Conservation (phyloP, 2,797 vertebrate species). For the Aphelocoma californica region DNA sequence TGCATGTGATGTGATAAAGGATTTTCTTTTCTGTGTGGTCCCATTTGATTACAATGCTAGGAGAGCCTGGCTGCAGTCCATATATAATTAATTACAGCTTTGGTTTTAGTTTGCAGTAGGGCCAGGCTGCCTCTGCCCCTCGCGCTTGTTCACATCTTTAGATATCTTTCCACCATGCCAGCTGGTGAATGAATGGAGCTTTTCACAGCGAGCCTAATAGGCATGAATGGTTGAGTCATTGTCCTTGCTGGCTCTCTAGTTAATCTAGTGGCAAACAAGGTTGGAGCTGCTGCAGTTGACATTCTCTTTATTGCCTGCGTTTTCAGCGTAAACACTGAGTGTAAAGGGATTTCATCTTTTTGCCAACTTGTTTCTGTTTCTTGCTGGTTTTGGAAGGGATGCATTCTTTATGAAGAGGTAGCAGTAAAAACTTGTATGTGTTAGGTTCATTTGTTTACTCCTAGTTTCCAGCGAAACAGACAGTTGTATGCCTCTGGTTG, state of each 20-base stretch:
- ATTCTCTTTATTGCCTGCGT: constrained; percentile 40
- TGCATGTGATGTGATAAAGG: constrained; percentile 9
- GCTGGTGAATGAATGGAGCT: constrained; percentile 74
- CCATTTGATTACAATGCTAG: constrained; percentile 71
- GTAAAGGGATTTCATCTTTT: constrained; percentile 47
- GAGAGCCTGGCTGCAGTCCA: constrained; percentile 70
- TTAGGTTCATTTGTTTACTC: background rate
- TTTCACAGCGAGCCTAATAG: constrained; percentile 69
- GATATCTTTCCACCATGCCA: constrained; percentile 63
- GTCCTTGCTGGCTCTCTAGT: constrained; percentile 45
- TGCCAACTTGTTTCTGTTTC: constrained; percentile 20
- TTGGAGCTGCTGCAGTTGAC: constrained; percentile 45
- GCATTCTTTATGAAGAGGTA: background rate
- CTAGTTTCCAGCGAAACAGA: background rate
- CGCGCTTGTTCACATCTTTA: constrained; percentile 60
- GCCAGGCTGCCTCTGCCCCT: constrained; percentile 14
- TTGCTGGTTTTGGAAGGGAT: constrained; percentile 8
- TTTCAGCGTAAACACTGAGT: constrained; percentile 39
- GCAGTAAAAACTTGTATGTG: background rate
- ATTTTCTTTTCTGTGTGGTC: constrained; percentile 71
- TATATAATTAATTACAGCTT: constrained; percentile 76
- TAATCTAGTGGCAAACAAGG: constrained; percentile 57
- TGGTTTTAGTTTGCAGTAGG: constrained; percentile 74
- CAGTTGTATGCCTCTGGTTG: background rate
- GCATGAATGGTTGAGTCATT: constrained; percentile 42